Evolutionary conservation across 1,140 invertebrate species (phyloP).

Genomic region (Aplysia californica): DNA sequence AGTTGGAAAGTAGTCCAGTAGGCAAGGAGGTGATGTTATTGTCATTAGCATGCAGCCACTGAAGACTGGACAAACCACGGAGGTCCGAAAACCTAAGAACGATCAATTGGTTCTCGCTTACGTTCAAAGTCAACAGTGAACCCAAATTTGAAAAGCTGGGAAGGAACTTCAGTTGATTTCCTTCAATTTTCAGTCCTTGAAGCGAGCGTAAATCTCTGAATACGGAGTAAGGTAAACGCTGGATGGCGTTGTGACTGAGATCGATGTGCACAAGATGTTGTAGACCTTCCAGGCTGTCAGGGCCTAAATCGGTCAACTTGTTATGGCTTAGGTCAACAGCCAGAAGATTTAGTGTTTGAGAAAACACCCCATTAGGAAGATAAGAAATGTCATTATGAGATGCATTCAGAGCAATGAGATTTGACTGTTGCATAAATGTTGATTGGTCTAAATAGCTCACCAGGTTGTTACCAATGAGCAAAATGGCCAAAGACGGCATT

Average conservation of each 20-base stretch:
- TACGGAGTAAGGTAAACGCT: not conserved
- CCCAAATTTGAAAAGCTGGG: not conserved
- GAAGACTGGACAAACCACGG: not conserved
- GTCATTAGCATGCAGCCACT: not conserved
- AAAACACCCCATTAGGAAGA: not conserved
- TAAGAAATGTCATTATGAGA: not conserved
- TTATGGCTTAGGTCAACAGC: not conserved
- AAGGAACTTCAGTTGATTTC: not conserved
- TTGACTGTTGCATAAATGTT: not conserved
- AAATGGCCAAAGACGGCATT: not conserved
- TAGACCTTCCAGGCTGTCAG: not conserved
- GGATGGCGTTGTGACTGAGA: not conserved
- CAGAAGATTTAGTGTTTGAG: not conserved
- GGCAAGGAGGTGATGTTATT: not conserved
- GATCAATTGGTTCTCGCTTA: constrained; percentile 2
- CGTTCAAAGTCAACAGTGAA: not conserved
- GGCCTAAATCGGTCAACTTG: not conserved
- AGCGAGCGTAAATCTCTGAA: constrained; percentile 5
- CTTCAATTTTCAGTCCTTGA: not conserved
- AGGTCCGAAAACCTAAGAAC: not conserved
- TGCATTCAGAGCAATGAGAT: not conserved
- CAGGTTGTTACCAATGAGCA: not conserved
- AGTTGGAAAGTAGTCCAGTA: not conserved
- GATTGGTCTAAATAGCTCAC: not conserved
- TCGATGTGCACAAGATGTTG: not conserved